Evolutionary conservation across 2,113 vertebrate genomes (phyloP).

Genomic region (Perca schrenkii): DNA sequence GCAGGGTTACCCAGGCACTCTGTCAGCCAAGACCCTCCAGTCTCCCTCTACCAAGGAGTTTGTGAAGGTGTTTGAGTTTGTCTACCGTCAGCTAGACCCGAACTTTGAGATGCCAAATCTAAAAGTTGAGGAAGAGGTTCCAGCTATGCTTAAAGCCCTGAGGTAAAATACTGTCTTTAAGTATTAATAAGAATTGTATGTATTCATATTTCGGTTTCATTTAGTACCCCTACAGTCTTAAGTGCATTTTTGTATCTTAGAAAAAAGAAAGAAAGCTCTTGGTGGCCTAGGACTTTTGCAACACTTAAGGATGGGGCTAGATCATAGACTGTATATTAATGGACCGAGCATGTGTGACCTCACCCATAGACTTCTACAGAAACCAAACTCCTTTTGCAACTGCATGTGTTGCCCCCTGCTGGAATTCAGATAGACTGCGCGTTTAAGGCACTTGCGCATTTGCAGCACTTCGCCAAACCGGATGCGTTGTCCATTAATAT

Average conservation of each 20-base stretch:
- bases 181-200: not conserved
- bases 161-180: constrained; percentile 81
- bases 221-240: not conserved
- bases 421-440: no score
- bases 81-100: constrained; percentile 90
- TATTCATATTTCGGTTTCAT: not conserved
- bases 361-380: no score
- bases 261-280: not conserved
- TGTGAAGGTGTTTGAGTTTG: constrained; percentile 94
- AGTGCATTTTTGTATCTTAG: not conserved
- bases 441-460: no score
- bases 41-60: constrained; percentile 96
- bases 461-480: no score
- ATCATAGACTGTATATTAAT: not conserved
- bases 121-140: constrained; percentile 97
- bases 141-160: constrained; percentile 90
- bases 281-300: not conserved
- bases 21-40: constrained; percentile 92
- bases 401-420: no score
- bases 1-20: constrained; percentile 86
- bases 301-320: not conserved
- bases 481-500: no score
- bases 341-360: no score
- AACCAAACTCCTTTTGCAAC: no score
- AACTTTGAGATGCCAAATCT: constrained; percentile 90